A percentile compares a stretch with the other conserved stretches of the same genome.
Evolutionary conservation across 2,888 invertebrate species (phyloP).

Genomic region (Caenorhabditis auriculariae): DNA sequence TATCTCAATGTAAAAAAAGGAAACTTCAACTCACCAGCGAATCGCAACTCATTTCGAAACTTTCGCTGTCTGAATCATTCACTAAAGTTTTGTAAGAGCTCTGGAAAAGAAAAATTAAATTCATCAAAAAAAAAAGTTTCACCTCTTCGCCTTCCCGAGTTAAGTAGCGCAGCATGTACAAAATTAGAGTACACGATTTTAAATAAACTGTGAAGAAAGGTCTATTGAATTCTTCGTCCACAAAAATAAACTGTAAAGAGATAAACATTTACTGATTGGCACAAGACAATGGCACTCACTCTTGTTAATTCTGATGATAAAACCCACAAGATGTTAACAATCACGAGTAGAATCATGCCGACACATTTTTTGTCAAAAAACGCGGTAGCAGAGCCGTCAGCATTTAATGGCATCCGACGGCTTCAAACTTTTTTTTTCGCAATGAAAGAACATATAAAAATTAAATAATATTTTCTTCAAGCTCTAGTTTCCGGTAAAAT

Average conservation of each 20-base stretch:
- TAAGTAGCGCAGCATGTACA: slow-evolving; percentile 79
- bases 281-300: slow-evolving; percentile 69
- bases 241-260: slow-evolving; percentile 72
- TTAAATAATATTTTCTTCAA: too few species aligned
- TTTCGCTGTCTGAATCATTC: slow-evolving; percentile 16
- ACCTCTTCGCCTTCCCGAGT: slow-evolving; percentile 14
- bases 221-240: slow-evolving; percentile 81
- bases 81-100: slow-evolving; percentile 25
- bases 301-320: slow-evolving; percentile 90
- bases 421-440: too few species aligned
- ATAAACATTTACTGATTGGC: slow-evolving; percentile 1
- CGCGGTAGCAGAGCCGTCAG: neutral
- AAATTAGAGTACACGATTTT: slow-evolving; percentile 87
- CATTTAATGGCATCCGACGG: neutral
- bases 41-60: slow-evolving; percentile 18
- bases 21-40: slow-evolving; percentile 13
- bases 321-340: slow-evolving; percentile 94
- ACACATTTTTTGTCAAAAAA: slow-evolving; percentile 64
- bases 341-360: slow-evolving; percentile 81
- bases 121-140: neutral
- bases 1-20: neutral
- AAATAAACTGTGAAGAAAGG: slow-evolving; percentile 94
- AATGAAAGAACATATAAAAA: too few species aligned
- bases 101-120: neutral
- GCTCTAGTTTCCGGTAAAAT: too few species aligned